Conservation (phyloP, 1,140 invertebrate species). For the Anoplolepis gracilipes region DNA sequence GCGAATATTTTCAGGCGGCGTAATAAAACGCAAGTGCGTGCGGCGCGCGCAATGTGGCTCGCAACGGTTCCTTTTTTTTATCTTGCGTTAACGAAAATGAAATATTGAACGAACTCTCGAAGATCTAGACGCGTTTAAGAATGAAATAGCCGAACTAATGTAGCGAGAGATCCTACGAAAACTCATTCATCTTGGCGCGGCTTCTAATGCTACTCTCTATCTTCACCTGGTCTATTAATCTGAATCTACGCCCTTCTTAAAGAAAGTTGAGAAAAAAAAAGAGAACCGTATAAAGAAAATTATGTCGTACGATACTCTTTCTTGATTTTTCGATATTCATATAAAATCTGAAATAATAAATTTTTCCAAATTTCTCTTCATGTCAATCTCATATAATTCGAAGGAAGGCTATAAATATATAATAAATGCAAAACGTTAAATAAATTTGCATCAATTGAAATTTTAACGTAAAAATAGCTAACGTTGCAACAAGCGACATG, state of each 20-base stretch:
- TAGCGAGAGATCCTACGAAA: conserved; percentile 26
- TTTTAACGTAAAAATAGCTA: not conserved
- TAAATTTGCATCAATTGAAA: not conserved
- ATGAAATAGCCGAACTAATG: not conserved
- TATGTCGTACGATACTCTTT: not conserved
- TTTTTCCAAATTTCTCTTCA: not conserved
- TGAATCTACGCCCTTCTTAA: not conserved
- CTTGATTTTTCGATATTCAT: not conserved
- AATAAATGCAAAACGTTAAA: not conserved
- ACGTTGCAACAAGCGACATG: not conserved
- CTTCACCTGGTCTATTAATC: conserved; percentile 8
- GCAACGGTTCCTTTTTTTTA: conserved; percentile 6
- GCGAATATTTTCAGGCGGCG: conserved; percentile 50
- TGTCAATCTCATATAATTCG: not conserved
- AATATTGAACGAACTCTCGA: not conserved
- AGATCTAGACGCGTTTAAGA: not conserved
- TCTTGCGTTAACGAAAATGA: not conserved
- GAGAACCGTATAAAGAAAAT: not conserved
- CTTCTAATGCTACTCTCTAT: not conserved
- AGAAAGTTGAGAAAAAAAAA: not conserved
- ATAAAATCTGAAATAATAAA: not conserved
- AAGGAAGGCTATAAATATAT: not conserved
- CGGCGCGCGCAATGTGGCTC: not conserved
- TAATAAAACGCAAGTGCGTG: conserved; percentile 49
- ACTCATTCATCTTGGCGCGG: conserved; percentile 15